Percentiles rank a stretch among this genome's conserved stretches.
These are phyloP conservation scores for Mus pahari DNA, from an alignment of 2,113 vertebrate species.

Conservation along the genomic window DNA sequence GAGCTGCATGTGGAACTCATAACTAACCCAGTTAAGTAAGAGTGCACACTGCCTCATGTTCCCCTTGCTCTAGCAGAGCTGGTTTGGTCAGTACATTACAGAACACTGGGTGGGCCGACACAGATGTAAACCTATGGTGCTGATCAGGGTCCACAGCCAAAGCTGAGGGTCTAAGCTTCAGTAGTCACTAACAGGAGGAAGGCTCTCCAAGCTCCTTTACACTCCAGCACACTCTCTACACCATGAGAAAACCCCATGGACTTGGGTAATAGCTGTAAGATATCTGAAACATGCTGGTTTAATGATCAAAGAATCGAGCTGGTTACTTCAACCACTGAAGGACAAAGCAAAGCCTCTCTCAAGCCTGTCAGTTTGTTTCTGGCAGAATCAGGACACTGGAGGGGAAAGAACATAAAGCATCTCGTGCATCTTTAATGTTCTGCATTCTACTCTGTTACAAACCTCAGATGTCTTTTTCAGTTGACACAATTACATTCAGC, in stretches of 20 bases:
- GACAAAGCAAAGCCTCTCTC: background rate
- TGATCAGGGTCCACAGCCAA: conserved; percentile 17
- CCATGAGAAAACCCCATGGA: background rate
- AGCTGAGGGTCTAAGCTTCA: background rate
- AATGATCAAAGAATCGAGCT: conserved; percentile 18
- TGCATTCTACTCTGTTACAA: background rate
- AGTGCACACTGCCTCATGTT: background rate
- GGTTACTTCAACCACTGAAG: conserved; percentile 1
- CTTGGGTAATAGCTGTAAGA: conserved; percentile 10
- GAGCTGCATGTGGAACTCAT: too few species aligned
- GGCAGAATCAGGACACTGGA: background rate
- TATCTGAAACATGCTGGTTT: background rate
- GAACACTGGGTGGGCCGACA: conserved; percentile 1
- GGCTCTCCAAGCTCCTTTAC: background rate
- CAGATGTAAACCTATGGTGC: background rate
- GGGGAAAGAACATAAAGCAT: background rate
- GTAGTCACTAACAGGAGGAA: background rate
- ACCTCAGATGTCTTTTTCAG: background rate
- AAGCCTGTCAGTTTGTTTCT: background rate
- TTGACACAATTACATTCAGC: conserved; percentile 34
- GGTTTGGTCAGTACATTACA: conserved; percentile 2
- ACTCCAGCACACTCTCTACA: background rate
- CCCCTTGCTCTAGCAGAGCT: background rate
- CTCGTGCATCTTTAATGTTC: background rate
- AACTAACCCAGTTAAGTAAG: background rate